These are phyloP conservation scores for Cebus imitator DNA, from an alignment of 2,113 vertebrate species.

Conservation along the genomic window DNA sequence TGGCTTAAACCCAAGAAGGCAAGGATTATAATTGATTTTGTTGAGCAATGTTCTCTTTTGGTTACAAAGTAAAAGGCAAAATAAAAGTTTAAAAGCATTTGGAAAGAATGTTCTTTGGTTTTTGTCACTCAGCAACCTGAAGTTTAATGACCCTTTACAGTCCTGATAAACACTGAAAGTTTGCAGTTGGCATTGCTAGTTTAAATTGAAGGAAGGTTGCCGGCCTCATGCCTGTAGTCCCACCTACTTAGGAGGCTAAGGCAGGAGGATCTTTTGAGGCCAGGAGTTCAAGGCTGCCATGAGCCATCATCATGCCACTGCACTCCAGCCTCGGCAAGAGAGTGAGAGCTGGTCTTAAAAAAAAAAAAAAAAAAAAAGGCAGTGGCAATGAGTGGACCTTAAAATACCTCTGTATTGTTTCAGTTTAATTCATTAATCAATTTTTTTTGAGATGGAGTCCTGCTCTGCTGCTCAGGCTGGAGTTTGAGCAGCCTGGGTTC, in stretches of 20 bases:
- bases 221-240: no score
- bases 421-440: neutral
- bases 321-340: no score
- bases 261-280: no score
- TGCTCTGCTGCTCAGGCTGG: no score
- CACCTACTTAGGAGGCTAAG: no score
- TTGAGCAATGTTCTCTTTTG: neutral
- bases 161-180: neutral
- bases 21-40: slow-evolving; percentile 18
- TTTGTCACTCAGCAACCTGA: neutral
- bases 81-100: slow-evolving; percentile 2
- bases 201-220: neutral
- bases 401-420: neutral
- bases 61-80: slow-evolving; percentile 30
- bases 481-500: no score
- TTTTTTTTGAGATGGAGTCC: no score
- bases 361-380: no score
- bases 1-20: neutral
- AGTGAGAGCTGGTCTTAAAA: no score
- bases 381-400: neutral
- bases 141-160: neutral
- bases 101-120: neutral
- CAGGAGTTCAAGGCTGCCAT: no score
- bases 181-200: neutral
- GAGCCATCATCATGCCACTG: no score